Base-by-base conservation (phyloP, 2,888 invertebrate species). In the Aphidius colemani region DNA sequence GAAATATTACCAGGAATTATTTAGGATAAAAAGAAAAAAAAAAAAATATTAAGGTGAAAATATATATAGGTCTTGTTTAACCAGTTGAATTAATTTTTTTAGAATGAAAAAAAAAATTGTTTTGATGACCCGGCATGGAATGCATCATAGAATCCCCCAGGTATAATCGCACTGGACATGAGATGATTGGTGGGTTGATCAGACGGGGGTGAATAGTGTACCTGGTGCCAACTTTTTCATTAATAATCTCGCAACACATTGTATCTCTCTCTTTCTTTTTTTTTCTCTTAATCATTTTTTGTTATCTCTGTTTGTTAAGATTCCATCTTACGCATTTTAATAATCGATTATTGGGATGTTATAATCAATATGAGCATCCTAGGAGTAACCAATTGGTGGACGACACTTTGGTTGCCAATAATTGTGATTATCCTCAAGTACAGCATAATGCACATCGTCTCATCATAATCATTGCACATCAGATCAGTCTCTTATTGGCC, bases 401-500 rank as follows among this genome's bases (percentile, higher is more conserved):
- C 45, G 48, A 61, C 45, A 39, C 13, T 40, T 43, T 11, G 55
- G n/a, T 9, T 18, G 30, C 43, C 44, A 7, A 45, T 10, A 7
- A 45, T 13, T 56, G 11, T 10, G 56, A 44, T 44, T 13, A 10
- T 18, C 13, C 43, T 18, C 18, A 18, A 11, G 18, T 18, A 56
- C 43, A 44, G 44, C 56, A 76, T 73, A 72, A 72, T 72, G 74
- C 71, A 75, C 76, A 74, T 75, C 75, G 74, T 75, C 77, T 75
- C 73, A 72, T 77, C 75, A 67, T 65, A 66, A 72, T 70, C 72
- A 73, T 75, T 71, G 77, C 74, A 75, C 78, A 78, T 30, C 78
- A 78, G 43, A 74, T 78, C 75, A 76, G 75, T 76, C 76, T 30
- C 30, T 30, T 78, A 79, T 77, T 76, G 78, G 79, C 81, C 80